Base-by-base conservation (phyloP, 2,113 vertebrate species). In the Calidris pygmaea region DNA sequence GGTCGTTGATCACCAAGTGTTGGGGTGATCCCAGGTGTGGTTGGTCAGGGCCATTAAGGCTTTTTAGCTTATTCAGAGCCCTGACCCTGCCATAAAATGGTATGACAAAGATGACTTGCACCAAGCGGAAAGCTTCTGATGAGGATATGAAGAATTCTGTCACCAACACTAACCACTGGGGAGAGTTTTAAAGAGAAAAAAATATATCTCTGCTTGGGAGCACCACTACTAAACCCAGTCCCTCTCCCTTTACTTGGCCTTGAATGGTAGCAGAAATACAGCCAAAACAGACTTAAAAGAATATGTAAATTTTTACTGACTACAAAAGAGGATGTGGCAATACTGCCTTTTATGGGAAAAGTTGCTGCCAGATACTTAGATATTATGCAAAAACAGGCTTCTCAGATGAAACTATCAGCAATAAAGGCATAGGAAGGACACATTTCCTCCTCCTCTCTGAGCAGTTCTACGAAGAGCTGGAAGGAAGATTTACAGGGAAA, bases 211-310 rank as follows among this genome's bases (percentile, higher is more conserved):
- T 79, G 7, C 71, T 74, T 62, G n/a, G 37, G 67, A 24, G 10
- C 14, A 34, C 11, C 7, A 83, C 35, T 27, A 26, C 43, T 47
- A 90, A 75, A 86, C 22, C 32, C 13, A 41, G 50, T 37, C 24
- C 27, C 13, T 26, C 29, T 75, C 48, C 35, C 16, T 74, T 84
- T 16, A 11, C 35, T 86, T 97, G 3, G 50, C 76, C 76, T 86
- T 92, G 72, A 93, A 84, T 74, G 73, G 91, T 47, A 89, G 60
- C n/a, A 78, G 60, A 95, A 92, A 55, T 37, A 63, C 29, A 79
- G 71, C 48, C 66, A 79, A 79, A 90, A 56, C 9, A 93, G 79
- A 73, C 32, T 80, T 53, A 58, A 93, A 92, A 75, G 48, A 88
- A 65, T 58, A 89, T 41, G 43, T 68, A 86, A 79, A 85, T 87